A percentile compares a stretch with the other conserved stretches of the same genome.
Evolutionary conservation across 2,113 vertebrate species (phyloP).

Genomic region (Hydropotes inermis): DNA sequence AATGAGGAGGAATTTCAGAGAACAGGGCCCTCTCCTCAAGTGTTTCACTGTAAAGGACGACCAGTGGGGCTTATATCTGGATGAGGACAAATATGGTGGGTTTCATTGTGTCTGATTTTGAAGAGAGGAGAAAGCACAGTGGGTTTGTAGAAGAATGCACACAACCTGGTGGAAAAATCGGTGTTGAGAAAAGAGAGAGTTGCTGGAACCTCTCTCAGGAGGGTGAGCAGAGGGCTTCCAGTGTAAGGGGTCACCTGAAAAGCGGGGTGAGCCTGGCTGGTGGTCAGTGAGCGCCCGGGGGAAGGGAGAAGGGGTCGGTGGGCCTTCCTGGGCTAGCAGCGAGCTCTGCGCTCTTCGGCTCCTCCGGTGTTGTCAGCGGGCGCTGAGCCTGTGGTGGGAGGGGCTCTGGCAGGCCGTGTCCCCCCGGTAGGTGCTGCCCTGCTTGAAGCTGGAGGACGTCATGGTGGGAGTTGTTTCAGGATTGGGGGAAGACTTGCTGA

Average conservation of each 20-base stretch:
- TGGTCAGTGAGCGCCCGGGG: fast-evolving
- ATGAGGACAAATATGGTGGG: background rate
- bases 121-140: background rate
- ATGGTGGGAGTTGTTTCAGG: no score
- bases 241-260: background rate
- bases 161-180: background rate
- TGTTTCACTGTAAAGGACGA: background rate
- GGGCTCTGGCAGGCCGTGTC: background rate
- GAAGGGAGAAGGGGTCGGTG: background rate
- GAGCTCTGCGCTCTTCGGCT: fast-evolving
- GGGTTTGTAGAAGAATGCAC: no score
- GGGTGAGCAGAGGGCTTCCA: fast-evolving
- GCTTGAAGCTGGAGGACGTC: background rate
- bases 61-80: background rate
- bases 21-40: background rate
- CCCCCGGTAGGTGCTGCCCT: no score
- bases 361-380: fast-evolving
- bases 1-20: background rate
- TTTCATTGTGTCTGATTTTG: background rate
- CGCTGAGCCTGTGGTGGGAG: background rate
- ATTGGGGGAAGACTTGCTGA: background rate
- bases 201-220: background rate
- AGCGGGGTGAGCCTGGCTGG: background rate
- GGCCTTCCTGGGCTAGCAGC: fast-evolving
- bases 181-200: background rate